Evolutionary conservation across 2,113 vertebrate genomes (phyloP).

Genomic region (Xiphophorus maculatus): DNA sequence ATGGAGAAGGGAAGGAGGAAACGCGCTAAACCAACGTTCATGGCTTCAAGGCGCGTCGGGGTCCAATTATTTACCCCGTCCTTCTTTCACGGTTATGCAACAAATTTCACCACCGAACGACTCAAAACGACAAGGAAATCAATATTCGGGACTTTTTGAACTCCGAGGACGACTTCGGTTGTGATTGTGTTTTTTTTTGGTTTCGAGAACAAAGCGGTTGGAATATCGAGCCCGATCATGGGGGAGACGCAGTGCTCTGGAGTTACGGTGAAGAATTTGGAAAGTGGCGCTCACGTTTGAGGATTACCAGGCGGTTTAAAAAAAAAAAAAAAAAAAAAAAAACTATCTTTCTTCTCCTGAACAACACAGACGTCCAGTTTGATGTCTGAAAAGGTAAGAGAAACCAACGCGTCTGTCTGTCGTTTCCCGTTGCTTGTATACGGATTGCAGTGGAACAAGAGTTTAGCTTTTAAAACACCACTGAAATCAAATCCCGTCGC

Average conservation of each 20-base stretch:
- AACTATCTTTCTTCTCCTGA: conserved; percentile 26
- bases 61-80: background rate
- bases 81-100: background rate
- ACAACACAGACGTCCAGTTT: conserved; percentile 54
- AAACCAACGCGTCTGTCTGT: background rate
- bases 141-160: conserved; percentile 19
- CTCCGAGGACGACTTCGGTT: conserved; percentile 17
- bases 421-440: conserved; percentile 6
- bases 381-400: conserved; percentile 82
- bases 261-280: conserved; percentile 41
- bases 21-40: conserved; percentile 41
- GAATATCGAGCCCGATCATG: conserved; percentile 27
- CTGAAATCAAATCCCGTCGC: background rate
- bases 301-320: conserved; percentile 46
- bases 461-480: background rate
- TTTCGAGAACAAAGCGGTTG: conserved; percentile 30
- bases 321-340: too few species aligned
- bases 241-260: conserved; percentile 30
- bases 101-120: background rate
- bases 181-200: conserved; percentile 32
- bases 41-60: conserved; percentile 41
- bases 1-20: conserved; percentile 1
- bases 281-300: conserved; percentile 32
- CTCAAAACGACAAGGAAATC: background rate
- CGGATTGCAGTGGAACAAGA: background rate